phyloP scores from a whole-genome alignment of 2,113 vertebrate species.

The Loxodonta africana region DNA sequence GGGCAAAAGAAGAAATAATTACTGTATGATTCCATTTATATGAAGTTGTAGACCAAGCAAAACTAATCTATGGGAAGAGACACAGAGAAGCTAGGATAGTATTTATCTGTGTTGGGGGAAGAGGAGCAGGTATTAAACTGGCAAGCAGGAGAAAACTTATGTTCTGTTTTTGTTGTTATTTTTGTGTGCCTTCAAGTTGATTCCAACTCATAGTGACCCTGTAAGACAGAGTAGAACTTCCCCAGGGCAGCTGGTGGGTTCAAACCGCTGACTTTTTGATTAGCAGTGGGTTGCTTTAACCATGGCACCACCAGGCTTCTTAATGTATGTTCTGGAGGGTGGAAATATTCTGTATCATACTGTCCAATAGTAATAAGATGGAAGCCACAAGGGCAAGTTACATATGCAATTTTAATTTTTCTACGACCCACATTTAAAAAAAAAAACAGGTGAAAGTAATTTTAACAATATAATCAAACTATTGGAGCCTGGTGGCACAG shows the following conservation, averaged over 20 bases:
- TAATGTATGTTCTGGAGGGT: neutral
- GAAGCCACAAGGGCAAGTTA: neutral
- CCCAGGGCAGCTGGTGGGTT: too few species aligned
- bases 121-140: neutral
- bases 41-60: conserved; percentile 4
- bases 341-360: neutral
- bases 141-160: neutral
- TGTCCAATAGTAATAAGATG: neutral
- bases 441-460: neutral
- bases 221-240: too few species aligned
- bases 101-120: neutral
- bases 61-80: neutral
- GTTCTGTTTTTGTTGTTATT: too few species aligned
- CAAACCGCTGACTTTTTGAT: too few species aligned
- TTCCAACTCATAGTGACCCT: too few species aligned
- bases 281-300: too few species aligned
- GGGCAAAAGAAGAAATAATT: neutral
- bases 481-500: too few species aligned
- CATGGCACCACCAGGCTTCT: too few species aligned
- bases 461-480: neutral
- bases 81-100: neutral
- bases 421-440: neutral
- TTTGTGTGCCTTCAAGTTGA: too few species aligned
- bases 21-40: neutral
- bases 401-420: neutral